These are phyloP conservation scores for Carassius gibelio DNA, from an alignment of 2,113 vertebrate genomes.

Conservation along the genomic window DNA sequence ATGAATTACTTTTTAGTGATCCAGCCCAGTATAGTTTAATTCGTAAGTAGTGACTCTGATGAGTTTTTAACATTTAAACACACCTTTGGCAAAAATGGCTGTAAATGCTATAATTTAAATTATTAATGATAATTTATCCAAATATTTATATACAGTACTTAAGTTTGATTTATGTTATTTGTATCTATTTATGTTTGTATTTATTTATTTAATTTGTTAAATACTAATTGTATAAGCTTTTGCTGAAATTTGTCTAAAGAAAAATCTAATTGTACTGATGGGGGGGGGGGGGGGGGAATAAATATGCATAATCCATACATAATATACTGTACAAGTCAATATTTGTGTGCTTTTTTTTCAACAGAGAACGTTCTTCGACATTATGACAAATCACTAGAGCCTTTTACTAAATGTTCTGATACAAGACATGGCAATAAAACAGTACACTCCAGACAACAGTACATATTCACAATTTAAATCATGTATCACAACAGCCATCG, in stretches of 20 bases:
- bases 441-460: neutral
- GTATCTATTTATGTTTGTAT: neutral
- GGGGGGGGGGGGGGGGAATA: neutral
- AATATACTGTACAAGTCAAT: neutral
- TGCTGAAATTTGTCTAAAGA: neutral
- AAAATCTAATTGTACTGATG: neutral
- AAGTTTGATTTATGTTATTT: neutral
- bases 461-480: constrained; percentile 1
- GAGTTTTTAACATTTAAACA: neutral
- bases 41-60: no score
- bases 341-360: neutral
- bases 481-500: constrained; percentile 9
- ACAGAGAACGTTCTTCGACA: neutral
- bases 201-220: neutral
- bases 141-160: neutral
- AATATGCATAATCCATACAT: neutral
- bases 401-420: neutral
- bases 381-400: neutral
- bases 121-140: neutral
- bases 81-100: neutral
- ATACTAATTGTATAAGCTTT: neutral
- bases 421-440: neutral
- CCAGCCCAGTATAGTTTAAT: no score
- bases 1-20: neutral
- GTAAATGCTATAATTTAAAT: neutral